Evolutionary conservation across 2,797 vertebrate species (phyloP).

Genomic region (Muraenolepis orangiensis): DNA sequence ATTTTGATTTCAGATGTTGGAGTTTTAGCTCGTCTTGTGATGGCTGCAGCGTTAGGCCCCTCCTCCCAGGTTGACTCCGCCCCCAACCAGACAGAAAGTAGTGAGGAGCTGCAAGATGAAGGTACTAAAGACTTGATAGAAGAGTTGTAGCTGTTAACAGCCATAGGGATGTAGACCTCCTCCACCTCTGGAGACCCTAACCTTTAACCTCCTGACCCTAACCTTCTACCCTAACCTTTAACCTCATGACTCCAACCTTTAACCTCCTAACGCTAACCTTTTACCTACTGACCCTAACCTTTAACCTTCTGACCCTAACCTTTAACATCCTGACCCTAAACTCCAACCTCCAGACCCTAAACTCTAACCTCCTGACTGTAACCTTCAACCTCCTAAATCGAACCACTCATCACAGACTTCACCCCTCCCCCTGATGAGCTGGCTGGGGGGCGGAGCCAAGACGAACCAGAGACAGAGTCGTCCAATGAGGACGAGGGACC

Average conservation of each 20-base stretch:
- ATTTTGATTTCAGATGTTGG: slow-evolving; percentile 46
- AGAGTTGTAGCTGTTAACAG: not conserved
- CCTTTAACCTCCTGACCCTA: too few species aligned
- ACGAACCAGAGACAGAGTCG: slow-evolving; percentile 55
- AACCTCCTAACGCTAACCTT: too few species aligned
- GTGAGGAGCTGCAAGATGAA: slow-evolving; percentile 7
- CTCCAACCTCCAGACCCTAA: too few species aligned
- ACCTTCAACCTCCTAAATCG: not conserved
- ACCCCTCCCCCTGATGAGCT: slow-evolving; percentile 15
- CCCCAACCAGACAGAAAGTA: not conserved
- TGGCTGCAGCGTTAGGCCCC: slow-evolving; percentile 24
- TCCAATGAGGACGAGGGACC: slow-evolving; percentile 61
- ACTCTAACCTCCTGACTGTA: not conserved
- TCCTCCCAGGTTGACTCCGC: not conserved
- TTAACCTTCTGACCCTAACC: too few species aligned
- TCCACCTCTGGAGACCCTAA: too few species aligned
- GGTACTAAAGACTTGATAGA: slow-evolving; percentile 18
- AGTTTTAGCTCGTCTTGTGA: slow-evolving; percentile 45
- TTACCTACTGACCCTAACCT: too few species aligned
- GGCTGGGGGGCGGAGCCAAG: slow-evolving; percentile 47
- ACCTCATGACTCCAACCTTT: too few species aligned
- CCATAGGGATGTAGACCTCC: too few species aligned
- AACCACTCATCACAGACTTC: slow-evolving; percentile 17
- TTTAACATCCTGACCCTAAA: too few species aligned
- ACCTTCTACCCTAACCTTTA: too few species aligned